Evolutionary conservation across 2,888 invertebrate species (phyloP), one percentile per base, ranked within the genome.

Genomic region (Liodrosophila aerea): DNA sequence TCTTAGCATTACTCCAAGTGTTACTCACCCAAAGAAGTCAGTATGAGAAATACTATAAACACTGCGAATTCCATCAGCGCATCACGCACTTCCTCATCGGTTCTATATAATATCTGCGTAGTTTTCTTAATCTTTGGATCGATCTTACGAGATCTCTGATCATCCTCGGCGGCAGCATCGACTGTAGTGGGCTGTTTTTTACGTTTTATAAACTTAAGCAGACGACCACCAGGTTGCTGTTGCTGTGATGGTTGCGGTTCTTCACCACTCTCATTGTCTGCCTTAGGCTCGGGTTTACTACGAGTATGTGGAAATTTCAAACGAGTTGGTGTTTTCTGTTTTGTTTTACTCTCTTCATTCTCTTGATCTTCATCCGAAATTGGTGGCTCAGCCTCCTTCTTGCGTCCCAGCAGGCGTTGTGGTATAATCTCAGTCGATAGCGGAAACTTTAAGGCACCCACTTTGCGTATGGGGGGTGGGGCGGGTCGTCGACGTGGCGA

Each of bases 61-160:
- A 86, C 54, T 0, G 37, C 68, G 15, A 83, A 85, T 30, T 83
- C 85, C 27, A 82, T 41, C 0, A 83, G 71, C 0, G 86, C 81
- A 11, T 71, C 83, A 5, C 81, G 80, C n/a, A 81, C 84, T 30
- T 81, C 85, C 22, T 84, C 81, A 41, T 81, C 81, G 13, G 72
- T 78, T 9, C 73, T 76, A n/a, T 76, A 81, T 0, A 59, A 22
- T 34, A 81, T 80, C 0, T 62, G 53, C 0, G 45, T 8, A 0
- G 47, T 16, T 8, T 82, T 37, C 5, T n/a, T n/a, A n/a, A n/a
- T n/a, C n/a, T n/a, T n/a, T n/a, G n/a, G n/a, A n/a, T n/a, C n/a
- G n/a, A n/a, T n/a, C n/a, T n/a, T n/a, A n/a, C n/a, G n/a, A n/a
- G n/a, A n/a, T n/a, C n/a, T n/a, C n/a, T n/a, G 22, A 22, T 66